phyloP scores from a whole-genome alignment of 2,113 vertebrate species.

The Xenus cinereus region DNA sequence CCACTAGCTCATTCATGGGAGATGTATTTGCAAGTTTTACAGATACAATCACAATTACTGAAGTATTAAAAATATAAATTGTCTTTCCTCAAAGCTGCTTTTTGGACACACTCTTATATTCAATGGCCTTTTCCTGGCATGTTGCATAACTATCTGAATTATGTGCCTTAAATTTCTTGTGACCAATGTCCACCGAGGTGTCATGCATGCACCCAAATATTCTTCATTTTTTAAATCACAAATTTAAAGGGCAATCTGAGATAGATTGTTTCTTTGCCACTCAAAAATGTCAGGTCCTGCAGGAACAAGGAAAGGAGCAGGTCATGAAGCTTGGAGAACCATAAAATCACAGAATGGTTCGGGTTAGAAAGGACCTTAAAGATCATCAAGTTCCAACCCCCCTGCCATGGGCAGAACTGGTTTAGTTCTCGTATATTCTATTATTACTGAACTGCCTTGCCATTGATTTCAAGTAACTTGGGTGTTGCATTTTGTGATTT shows the following conservation, averaged over 20 bases:
- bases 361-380: too few species aligned
- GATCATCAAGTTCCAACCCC: too few species aligned
- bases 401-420: too few species aligned
- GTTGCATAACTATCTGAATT: background rate
- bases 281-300: background rate
- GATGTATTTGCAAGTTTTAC: background rate
- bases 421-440: too few species aligned
- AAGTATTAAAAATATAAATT: background rate
- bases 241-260: background rate
- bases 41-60: background rate
- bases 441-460: background rate
- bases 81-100: background rate
- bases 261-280: background rate
- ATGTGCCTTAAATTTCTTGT: background rate
- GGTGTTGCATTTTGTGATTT: background rate
- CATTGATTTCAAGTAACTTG: background rate
- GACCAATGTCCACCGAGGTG: background rate
- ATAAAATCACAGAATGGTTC: too few species aligned
- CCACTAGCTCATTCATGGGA: background rate
- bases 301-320: background rate
- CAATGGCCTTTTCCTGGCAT: background rate
- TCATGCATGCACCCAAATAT: background rate
- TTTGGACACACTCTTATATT: background rate
- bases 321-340: background rate
- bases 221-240: background rate